Percentiles rank a stretch among this genome's conserved stretches.
Evolutionary conservation across 1,140 invertebrate genomes (phyloP).

Genomic region (Saccostrea glomerata): DNA sequence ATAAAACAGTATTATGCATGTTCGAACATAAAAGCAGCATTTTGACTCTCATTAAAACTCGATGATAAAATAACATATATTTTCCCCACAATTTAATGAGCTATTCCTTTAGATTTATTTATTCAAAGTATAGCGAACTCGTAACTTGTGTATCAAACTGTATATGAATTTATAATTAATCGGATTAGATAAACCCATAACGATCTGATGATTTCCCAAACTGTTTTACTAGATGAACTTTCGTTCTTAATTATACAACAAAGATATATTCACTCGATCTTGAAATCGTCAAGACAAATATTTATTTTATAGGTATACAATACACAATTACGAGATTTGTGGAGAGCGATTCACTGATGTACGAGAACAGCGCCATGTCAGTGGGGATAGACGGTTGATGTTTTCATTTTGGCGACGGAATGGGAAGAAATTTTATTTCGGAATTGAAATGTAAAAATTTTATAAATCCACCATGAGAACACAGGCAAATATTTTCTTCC

Average conservation of each 20-base stretch:
- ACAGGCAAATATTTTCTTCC: neutral
- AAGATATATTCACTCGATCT: constrained; percentile 4
- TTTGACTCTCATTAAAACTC: no score
- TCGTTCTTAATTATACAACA: neutral
- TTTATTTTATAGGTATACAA: constrained; percentile 1
- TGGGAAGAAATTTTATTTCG: neutral
- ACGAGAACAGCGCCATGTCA: neutral
- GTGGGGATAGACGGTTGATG: neutral
- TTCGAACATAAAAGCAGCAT: no score
- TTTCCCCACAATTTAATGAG: no score
- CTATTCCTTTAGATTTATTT: no score
- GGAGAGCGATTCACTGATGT: neutral
- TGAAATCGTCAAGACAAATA: constrained; percentile 32
- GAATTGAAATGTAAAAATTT: constrained; percentile 16
- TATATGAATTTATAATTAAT: no score
- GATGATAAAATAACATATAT: no score
- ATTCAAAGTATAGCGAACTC: no score
- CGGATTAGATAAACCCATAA: neutral
- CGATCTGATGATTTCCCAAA: neutral
- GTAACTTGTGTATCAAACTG: no score
- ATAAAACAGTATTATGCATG: no score
- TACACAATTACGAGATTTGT: constrained; percentile 18
- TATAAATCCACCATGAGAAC: constrained; percentile 16
- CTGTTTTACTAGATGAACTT: neutral
- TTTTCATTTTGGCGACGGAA: constrained; percentile 25